Evolutionary conservation across 1,140 invertebrate genomes (phyloP).

Genomic region (Arctopsyche grandis): DNA sequence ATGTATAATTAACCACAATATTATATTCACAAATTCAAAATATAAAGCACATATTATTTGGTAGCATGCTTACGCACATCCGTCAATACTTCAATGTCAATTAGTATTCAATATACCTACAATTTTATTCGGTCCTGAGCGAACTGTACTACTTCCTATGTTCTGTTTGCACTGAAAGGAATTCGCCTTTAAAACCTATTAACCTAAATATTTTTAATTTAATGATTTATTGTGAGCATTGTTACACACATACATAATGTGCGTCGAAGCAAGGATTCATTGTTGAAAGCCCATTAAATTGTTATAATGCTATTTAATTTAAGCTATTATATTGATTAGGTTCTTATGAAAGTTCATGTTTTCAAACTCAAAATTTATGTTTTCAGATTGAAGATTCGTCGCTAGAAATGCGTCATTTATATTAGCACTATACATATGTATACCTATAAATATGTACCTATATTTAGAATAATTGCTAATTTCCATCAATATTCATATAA

Average conservation of each 20-base stretch:
- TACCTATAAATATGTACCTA: too few species aligned
- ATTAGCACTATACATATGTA: too few species aligned
- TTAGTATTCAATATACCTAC: conserved; percentile 31
- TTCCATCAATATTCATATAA: too few species aligned
- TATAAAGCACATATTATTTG: neutral
- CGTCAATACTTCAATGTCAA: neutral
- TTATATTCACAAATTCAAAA: neutral
- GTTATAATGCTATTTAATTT: too few species aligned
- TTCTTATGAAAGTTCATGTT: too few species aligned
- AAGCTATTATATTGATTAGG: too few species aligned
- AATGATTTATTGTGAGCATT: conserved; percentile 7
- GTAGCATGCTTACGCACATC: neutral
- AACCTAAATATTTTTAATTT: conserved; percentile 23
- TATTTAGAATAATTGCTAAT: too few species aligned
- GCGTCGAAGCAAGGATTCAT: too few species aligned
- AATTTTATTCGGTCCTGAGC: conserved; percentile 29
- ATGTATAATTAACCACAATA: neutral
- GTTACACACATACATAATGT: neutral
- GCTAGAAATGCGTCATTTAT: too few species aligned
- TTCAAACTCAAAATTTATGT: too few species aligned
- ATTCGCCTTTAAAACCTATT: conserved; percentile 36
- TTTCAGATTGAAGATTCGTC: too few species aligned
- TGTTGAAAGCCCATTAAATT: too few species aligned
- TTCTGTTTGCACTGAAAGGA: neutral
- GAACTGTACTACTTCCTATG: neutral